Evolutionary conservation across 2,888 invertebrate species (phyloP).

Genomic region (Disparrhopalites patrizii): DNA sequence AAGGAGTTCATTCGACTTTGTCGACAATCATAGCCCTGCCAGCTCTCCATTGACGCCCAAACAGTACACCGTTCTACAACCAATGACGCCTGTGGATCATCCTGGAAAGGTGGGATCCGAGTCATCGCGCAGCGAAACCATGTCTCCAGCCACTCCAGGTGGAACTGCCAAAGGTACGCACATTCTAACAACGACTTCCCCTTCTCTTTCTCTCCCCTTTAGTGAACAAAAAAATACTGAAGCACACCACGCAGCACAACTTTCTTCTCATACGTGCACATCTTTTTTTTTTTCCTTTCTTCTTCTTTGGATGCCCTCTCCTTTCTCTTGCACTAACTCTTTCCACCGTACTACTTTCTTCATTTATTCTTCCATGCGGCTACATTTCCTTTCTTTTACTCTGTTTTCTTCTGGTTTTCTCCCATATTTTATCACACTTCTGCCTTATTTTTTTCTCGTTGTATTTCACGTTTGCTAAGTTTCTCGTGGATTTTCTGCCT

Average conservation of each 20-base stretch:
- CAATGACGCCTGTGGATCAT: conserved; percentile 45
- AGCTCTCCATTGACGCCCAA: conserved; percentile 41
- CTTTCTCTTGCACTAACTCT: background rate
- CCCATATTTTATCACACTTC: background rate
- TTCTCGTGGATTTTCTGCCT: conserved; percentile 3
- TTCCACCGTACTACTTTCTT: background rate
- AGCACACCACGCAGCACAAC: conserved; percentile 22
- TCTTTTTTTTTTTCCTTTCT: conserved; percentile 14
- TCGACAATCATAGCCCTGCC: conserved; percentile 37
- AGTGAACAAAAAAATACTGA: too few relatives aligned
- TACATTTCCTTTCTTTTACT: background rate
- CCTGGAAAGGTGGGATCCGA: conserved; percentile 39
- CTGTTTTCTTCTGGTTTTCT: background rate
- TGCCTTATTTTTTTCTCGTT: conserved; percentile 16
- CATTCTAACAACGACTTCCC: background rate
- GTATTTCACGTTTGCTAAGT: conserved; percentile 28
- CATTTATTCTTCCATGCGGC: background rate
- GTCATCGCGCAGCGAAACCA: conserved; percentile 40
- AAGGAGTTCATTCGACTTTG: conserved; percentile 40
- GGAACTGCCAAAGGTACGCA: conserved; percentile 41
- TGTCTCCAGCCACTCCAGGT: conserved; percentile 42
- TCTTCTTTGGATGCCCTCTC: conserved; percentile 13
- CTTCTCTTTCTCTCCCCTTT: conserved; percentile 3
- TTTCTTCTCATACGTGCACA: conserved; percentile 10
- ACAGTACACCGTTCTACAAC: conserved; percentile 42